Percentiles rank a stretch among this genome's conserved stretches.
These are phyloP conservation scores for Sebastes nivosus DNA, from an alignment of 2,797 vertebrate species.

Conservation along the genomic window DNA sequence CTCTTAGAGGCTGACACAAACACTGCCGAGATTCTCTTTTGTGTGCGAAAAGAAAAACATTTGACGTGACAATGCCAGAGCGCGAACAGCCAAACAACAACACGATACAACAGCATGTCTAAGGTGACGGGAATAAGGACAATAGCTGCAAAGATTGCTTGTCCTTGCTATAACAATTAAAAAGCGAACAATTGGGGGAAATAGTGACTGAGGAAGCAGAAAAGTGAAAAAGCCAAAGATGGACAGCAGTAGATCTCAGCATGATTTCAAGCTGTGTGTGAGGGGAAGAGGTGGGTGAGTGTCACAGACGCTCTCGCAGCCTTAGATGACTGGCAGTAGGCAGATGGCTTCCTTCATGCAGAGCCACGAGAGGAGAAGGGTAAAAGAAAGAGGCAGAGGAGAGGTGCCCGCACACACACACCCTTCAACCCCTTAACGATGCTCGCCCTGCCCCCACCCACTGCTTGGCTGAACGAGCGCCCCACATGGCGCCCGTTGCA, in stretches of 20 bases:
- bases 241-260: conserved; percentile 26
- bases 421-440: conserved; percentile 45
- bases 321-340: conserved; percentile 64
- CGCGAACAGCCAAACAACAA: neutral
- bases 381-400: conserved; percentile 53
- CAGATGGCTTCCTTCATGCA: conserved; percentile 71
- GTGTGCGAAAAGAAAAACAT: neutral
- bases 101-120: neutral
- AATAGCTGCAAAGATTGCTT: neutral
- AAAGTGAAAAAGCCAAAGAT: neutral
- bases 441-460: conserved; percentile 39
- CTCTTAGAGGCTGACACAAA: neutral
- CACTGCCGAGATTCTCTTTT: neutral
- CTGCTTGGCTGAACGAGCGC: conserved; percentile 60
- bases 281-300: conserved; percentile 52
- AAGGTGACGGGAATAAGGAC: neutral
- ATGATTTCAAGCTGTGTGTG: conserved; percentile 10
- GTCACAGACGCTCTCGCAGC: conserved; percentile 51
- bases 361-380: conserved; percentile 35
- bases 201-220: neutral
- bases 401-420: conserved; percentile 55
- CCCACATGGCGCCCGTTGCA: conserved; percentile 70
- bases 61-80: neutral
- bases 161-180: neutral
- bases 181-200: neutral